phyloP scores from a whole-genome alignment of 2,113 vertebrate genomes.

The Oceanites oceanicus region DNA sequence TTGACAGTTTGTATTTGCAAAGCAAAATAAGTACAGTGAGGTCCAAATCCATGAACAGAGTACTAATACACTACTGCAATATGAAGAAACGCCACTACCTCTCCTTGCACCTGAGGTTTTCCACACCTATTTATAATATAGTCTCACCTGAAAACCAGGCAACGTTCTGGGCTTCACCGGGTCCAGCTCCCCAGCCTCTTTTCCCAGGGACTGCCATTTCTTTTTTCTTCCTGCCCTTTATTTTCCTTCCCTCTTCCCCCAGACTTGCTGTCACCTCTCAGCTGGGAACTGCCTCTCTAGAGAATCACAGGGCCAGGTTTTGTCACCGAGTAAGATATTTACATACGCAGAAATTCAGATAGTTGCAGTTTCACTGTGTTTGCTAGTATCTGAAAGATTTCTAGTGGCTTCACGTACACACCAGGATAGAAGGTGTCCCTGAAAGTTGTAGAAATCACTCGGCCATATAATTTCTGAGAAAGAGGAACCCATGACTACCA shows the following conservation, averaged over 20 bases:
- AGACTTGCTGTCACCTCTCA: not conserved
- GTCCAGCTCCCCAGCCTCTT: not conserved
- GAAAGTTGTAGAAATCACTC: not conserved
- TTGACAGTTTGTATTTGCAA: not conserved
- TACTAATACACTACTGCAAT: not conserved
- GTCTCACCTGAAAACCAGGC: not conserved
- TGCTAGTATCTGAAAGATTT: not conserved
- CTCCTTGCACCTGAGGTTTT: not conserved
- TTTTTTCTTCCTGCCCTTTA: not conserved
- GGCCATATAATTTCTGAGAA: not conserved
- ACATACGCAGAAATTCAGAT: not conserved
- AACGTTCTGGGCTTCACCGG: not conserved
- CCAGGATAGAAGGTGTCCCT: not conserved
- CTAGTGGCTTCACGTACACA: not conserved
- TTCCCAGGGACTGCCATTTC: not conserved
- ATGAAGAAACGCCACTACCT: not conserved
- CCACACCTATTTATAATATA: not conserved
- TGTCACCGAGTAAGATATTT: not conserved
- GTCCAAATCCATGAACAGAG: not conserved
- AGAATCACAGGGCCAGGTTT: not conserved
- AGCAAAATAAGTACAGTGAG: not conserved
- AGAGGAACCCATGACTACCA: not conserved
- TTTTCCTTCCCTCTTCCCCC: not conserved
- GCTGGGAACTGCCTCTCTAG: not conserved
- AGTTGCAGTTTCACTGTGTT: not conserved